phyloP scores from a whole-genome alignment of 2,113 vertebrate genomes.

The Holacanthus passer region DNA sequence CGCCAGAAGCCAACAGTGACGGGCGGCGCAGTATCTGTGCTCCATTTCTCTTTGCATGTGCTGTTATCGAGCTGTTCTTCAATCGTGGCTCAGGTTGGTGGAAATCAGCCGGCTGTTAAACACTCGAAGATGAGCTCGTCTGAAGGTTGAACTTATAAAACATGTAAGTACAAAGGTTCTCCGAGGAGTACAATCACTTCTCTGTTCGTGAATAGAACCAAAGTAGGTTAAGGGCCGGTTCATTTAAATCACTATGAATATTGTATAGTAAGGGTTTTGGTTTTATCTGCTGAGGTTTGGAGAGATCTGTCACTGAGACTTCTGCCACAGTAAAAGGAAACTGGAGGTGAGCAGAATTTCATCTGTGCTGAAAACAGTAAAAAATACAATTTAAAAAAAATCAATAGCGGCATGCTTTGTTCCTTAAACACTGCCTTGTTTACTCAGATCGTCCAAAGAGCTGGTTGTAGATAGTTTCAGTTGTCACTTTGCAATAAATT shows the following conservation, averaged over 20 bases:
- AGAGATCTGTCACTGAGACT: background rate
- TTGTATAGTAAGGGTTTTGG: background rate
- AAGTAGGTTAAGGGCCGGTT: background rate
- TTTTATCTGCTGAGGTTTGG: background rate
- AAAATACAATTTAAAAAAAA: constrained; percentile 1
- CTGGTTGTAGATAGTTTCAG: background rate
- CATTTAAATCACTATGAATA: background rate
- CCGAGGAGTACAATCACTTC: background rate
- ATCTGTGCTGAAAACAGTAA: background rate
- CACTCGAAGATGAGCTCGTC: background rate
- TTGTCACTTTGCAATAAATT: background rate
- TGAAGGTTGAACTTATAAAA: background rate
- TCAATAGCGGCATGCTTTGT: background rate
- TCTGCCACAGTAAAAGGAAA: background rate
- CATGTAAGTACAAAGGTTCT: background rate
- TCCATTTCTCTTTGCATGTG: background rate
- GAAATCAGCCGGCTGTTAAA: background rate
- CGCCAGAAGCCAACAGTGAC: background rate
- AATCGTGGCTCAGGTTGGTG: background rate
- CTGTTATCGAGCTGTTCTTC: constrained; percentile 6
- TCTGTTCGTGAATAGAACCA: background rate
- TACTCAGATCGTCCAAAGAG: background rate
- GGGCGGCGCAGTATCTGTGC: background rate
- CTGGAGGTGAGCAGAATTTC: background rate
- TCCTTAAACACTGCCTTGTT: background rate